Percentiles rank a stretch among this genome's conserved stretches.
Evolutionary conservation across 2,113 vertebrate genomes (phyloP).

Genomic region (Podarcis raffonei): DNA sequence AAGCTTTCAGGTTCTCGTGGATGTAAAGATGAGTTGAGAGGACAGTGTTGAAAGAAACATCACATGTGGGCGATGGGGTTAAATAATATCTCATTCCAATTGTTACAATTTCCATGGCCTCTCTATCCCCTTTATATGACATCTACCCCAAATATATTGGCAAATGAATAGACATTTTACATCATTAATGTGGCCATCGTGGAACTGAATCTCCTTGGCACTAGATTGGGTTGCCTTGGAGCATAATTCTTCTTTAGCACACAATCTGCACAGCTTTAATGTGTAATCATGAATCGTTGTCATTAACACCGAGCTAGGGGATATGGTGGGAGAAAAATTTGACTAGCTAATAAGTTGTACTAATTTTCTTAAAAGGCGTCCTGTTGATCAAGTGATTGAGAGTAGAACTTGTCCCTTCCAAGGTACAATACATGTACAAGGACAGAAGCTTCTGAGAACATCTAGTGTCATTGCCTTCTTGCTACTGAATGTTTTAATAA

Average conservation of each 20-base stretch:
- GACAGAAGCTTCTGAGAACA: not conserved
- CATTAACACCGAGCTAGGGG: not conserved
- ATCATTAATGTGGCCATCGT: not conserved
- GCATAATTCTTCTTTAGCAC: not conserved
- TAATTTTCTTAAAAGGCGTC: not conserved
- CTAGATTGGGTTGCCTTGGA: not conserved
- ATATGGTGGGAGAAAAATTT: not conserved
- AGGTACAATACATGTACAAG: not conserved
- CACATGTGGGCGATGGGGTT: not conserved
- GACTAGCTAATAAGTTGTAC: not conserved
- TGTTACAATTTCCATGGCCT: not conserved
- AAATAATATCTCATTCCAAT: not conserved
- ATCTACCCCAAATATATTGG: not conserved
- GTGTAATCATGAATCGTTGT: not conserved
- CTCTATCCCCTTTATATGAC: not conserved
- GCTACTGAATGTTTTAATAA: not conserved
- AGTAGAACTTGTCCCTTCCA: not conserved
- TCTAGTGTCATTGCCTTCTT: not conserved
- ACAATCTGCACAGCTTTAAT: not conserved
- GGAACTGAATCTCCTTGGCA: not conserved
- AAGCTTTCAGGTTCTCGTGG: not conserved
- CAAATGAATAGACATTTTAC: not conserved
- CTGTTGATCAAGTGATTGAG: not conserved
- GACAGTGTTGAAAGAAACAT: not conserved
- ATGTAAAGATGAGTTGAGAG: not conserved